Conservation (phyloP, 2,113 vertebrate genomes). For the Psittacara wagleri region DNA sequence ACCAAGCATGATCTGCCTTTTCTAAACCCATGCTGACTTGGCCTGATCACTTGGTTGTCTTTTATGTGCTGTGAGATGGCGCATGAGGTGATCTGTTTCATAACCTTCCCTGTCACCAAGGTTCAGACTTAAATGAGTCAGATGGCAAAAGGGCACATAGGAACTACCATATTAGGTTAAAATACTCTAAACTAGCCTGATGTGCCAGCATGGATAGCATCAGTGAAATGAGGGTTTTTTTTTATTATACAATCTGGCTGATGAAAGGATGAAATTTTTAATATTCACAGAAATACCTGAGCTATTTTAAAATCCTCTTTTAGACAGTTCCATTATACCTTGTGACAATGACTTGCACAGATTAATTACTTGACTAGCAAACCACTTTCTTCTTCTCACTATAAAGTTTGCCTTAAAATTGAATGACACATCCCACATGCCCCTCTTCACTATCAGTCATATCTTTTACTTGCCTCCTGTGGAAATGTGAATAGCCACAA, state of each 20-base stretch:
- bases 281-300: neutral
- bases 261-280: constrained; percentile 7
- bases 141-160: neutral
- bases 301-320: neutral
- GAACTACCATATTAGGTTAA: neutral
- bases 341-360: constrained; percentile 34
- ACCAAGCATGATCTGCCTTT: neutral
- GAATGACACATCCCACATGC: constrained; percentile 18
- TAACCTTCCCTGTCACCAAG: neutral
- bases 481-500: neutral
- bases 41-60: neutral
- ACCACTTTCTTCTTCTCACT: neutral
- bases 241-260: neutral
- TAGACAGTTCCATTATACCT: neutral
- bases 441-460: neutral
- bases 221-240: neutral
- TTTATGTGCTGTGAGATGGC: neutral
- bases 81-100: neutral
- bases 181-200: neutral
- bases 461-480: neutral
- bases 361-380: constrained; percentile 57
- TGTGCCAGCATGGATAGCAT: neutral
- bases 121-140: neutral
- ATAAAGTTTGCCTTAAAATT: constrained; percentile 8
- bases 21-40: neutral